A percentile compares a stretch with the other conserved stretches of the same genome.
These are phyloP conservation scores for Bilobella aurantiaca DNA, from an alignment of 1,140 invertebrate species.

Conservation along the genomic window DNA sequence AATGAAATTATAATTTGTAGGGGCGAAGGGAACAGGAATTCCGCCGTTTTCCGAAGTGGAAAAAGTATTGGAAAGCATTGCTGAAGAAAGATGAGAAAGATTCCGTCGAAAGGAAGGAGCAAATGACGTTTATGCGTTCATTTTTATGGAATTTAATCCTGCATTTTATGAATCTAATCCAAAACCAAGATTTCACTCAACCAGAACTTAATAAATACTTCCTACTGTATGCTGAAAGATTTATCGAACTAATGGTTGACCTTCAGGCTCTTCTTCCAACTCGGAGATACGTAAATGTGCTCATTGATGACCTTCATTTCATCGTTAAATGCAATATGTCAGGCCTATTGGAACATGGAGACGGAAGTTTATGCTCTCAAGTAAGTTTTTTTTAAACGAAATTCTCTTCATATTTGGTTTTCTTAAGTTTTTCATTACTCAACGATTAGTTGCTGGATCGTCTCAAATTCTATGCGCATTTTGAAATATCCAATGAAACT, in stretches of 20 bases:
- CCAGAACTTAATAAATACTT: constrained; percentile 49
- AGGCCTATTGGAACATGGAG: constrained; percentile 57
- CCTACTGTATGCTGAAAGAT: constrained; percentile 84
- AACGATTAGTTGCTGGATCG: constrained; percentile 89
- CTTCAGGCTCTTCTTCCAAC: constrained; percentile 89
- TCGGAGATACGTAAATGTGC: constrained; percentile 88
- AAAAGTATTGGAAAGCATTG: constrained; percentile 82
- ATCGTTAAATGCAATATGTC: constrained; percentile 81
- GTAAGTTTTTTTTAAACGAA: constrained; percentile 46
- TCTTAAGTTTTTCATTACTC: constrained; percentile 40
- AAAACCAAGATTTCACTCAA: constrained; percentile 41
- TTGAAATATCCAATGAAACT: constrained; percentile 94
- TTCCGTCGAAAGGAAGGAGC: constrained; percentile 53
- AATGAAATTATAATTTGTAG: constrained; percentile 37
- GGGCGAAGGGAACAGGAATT: constrained; percentile 73
- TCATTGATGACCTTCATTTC: constrained; percentile 89
- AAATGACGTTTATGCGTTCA: constrained; percentile 65
- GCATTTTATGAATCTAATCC: constrained; percentile 76
- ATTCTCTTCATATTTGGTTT: background rate
- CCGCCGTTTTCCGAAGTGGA: constrained; percentile 73
- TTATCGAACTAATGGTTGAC: constrained; percentile 92
- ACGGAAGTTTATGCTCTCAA: constrained; percentile 85
- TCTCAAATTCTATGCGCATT: constrained; percentile 90
- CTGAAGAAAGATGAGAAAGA: constrained; percentile 67
- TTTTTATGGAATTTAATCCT: constrained; percentile 82